Evolutionary conservation across 2,888 invertebrate species (phyloP), one percentile per base, ranked within the genome.

Genomic region (Andrena praecox): DNA sequence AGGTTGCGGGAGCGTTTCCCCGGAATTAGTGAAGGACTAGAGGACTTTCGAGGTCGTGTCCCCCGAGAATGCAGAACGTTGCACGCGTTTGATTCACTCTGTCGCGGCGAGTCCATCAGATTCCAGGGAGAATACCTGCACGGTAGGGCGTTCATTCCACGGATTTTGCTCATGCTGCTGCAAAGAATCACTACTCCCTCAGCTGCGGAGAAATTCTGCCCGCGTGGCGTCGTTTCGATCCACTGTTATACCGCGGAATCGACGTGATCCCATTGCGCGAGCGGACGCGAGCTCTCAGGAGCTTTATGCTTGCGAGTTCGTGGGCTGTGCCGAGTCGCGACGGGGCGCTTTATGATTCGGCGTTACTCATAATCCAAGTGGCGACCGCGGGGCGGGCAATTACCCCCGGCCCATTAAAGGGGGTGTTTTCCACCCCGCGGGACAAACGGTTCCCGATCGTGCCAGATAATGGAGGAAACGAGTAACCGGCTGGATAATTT

Each of bases 401-500:
- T 80, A 72, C 16, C 67, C 62, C 29, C 8, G 66, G 62, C 27
- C 67, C 71, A 63, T 78, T 72, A 64, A 82, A 35, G 70, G 42
- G 50, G 35, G 7, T 52, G 71, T 67, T 75, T 67, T 62, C 35
- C 27, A 24, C 6, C n/a, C 29, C 33, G 35, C 2, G 42, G 54
- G 54, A 75, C 69, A 69, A 78, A 78, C 59, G 75, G 60, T 35
- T 29, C 42, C 33, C 68, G 77, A 80, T 86, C 76, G 72, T 60
- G 27, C 8, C 8, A 54, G 85, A 74, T 87, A 86, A 87, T 85
- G 77, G 85, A 73, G 76, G 75, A 85, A 86, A 66, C 82, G 68
- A 77, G 71, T 85, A 78, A 29, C 56, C 35, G 31, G 60, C 63
- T 24, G 77, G 29, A 54, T 74, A 75, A 82, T 84, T 72, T 52